A percentile compares a stretch with the other conserved stretches of the same genome.
These are phyloP conservation scores for Hydrozoanthus tunicans DNA, from an alignment of 64 coral and sea anemone genomes.

Conservation along the genomic window DNA sequence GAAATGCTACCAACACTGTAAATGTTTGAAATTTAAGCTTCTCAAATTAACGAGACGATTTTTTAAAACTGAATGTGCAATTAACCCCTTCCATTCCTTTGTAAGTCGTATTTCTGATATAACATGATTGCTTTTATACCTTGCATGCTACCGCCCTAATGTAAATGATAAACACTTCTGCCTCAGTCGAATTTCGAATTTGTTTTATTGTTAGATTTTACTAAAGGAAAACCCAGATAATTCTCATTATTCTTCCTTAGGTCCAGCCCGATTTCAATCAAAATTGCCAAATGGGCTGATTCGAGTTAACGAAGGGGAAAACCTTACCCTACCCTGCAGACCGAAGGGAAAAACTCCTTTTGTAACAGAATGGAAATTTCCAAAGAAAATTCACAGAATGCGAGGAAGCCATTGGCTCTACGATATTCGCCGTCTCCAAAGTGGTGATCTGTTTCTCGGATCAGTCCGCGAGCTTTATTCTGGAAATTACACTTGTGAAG, in stretches of 20 bases:
- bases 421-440: slow-evolving; percentile 17
- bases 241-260: neutral
- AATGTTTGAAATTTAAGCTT: no score
- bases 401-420: slow-evolving; percentile 31
- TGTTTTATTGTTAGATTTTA: no score
- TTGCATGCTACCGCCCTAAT: no score
- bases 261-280: slow-evolving; percentile 24
- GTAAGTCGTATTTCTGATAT: neutral
- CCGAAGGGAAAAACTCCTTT: slow-evolving; percentile 41
- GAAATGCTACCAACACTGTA: no score
- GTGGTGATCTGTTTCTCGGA: slow-evolving; percentile 32
- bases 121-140: no score
- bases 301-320: slow-evolving; percentile 21
- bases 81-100: neutral
- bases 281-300: neutral
- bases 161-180: no score
- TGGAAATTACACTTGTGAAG: slow-evolving; percentile 51
- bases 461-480: slow-evolving; percentile 15
- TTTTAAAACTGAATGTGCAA: no score
- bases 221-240: neutral
- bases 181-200: no score
- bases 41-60: no score
- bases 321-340: slow-evolving; percentile 10
- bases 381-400: slow-evolving; percentile 19
- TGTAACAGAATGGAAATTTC: slow-evolving; percentile 33